Base-by-base conservation (phyloP, 2,113 vertebrate genomes). In the Rutilus rutilus region DNA sequence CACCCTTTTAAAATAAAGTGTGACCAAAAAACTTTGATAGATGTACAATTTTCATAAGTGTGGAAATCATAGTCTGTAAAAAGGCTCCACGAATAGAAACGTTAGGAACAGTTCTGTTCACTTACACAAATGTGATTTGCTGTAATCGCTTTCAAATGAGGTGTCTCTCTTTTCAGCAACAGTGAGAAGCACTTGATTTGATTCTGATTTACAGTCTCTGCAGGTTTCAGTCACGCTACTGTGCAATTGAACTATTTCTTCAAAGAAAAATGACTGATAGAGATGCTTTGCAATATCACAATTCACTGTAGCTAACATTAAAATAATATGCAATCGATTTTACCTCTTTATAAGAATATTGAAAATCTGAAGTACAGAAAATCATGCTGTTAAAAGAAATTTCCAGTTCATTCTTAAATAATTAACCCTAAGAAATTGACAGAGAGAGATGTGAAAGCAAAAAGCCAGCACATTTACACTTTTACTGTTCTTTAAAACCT, bases 121-220 rank as follows among this genome's bases (percentile, higher is more conserved):
- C 39, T 25, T 74, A 25, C 71, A 74, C 39, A 15, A 74, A 74
- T 25, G 71, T 47, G 39, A 74, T 25, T 74, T 1, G 3, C 39
- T 73, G 71, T 74, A 74, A 74, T 74, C 39, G 6, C 12, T 75
- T 75, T 75, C 42, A 47, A 47, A 75, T 75, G 42, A 75, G 71
- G 39, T 7, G 42, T 3, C 6, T 47, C 42, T 75, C 71, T 47
- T 45, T 75, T 75, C 42, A 15, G 39, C 23, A 2, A 25, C 71
- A n/a, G 62, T 14, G 65, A 69, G 39, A 74, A 74, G 23, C 11
- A 12, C 23, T 47, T 14, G n/a, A 42, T 42, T 71, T 21, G 71
- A 75, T 8, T 27, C 71, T 15, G 71, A 47, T 74, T 74, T 39
- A n/a, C 39, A 42, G 71, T 39, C 71, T 45, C 71, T 47, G 23